Evolutionary conservation across 30 jellyfish, hydroid and myxozoan species (phyloP), one percentile per base, ranked within the genome.

Genomic region (Turritopsis rubra): DNA sequence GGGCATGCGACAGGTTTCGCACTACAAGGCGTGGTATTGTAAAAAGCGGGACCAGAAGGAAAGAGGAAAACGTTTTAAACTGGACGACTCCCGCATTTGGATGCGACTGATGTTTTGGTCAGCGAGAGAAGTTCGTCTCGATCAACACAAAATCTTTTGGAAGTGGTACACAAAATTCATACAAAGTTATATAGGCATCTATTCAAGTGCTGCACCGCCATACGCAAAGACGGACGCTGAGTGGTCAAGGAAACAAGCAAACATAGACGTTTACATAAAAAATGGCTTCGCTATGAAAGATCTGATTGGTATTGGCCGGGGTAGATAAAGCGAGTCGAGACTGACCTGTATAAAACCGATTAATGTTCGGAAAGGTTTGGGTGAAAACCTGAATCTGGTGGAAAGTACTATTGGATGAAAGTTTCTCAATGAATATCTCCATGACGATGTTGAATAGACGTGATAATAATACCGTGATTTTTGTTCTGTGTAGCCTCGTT

Each of bases 31-130:
- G 85, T 78, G 85, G 85, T 26, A 78, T 52, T 78, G 54, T 22
- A 16, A 30, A 21, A 78, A 78, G 18, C 76, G 85, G 19, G 79
- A 30, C 25, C 19, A 78, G 13, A 29, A 78, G 22, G 79, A 78
- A 24, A 13, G 76, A 8, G 85, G 85, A 16, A 31, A 28, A 16
- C 85, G 85, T 21, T 78, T 78, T 52, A 78, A 78, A 52, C 22
- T 78, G 7, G 85, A 78, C 79, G 85, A 78, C 1, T 78, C 54
- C 29, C 79, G 85, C 16, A 78, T 78, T 8, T 78, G 85, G 78
- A 78, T 78, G 85, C 76, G 85, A 1, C 29, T 78, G 79, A 78
- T 78, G 85, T 78, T 78, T 78, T 53, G 76, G 79, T 78, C 85
- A 0, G 79, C 30, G 19, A 78, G 85, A 30, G 85, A 78, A 29